These are phyloP conservation scores for Mastomys natalensis DNA, from an alignment of 2,113 vertebrate genomes.

Conservation along the genomic window DNA sequence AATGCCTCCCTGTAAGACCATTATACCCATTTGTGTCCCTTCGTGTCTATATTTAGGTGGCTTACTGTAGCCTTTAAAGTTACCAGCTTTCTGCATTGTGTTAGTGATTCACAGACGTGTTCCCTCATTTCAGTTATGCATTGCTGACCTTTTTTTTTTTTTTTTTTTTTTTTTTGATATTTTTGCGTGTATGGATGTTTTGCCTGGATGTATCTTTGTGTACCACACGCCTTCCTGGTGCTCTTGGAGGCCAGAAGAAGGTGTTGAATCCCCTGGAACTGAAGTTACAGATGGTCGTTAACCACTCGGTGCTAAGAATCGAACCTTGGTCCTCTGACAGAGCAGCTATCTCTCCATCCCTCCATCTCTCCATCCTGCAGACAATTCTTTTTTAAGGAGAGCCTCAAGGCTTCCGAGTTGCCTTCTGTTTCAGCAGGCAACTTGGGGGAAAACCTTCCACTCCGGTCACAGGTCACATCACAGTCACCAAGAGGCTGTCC, in stretches of 20 bases:
- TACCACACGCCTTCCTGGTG: not conserved
- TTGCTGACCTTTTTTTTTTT: not conserved
- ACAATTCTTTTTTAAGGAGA: not conserved
- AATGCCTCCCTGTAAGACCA: constrained; percentile 42
- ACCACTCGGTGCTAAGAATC: not conserved
- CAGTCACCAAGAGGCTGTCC: not conserved
- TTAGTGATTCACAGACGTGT: not conserved
- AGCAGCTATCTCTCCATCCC: not conserved
- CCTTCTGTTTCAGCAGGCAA: not conserved
- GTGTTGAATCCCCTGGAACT: not conserved
- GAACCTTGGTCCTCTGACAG: not conserved
- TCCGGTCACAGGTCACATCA: constrained; percentile 1
- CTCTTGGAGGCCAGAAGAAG: not conserved
- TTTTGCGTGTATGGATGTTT: not conserved
- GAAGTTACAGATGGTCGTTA: not conserved
- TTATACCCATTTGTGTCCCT: not conserved
- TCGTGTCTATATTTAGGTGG: constrained; percentile 74
- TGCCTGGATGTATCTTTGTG: not conserved
- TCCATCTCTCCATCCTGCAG: not conserved
- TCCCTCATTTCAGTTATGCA: not conserved
- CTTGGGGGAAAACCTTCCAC: not conserved
- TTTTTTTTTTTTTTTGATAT: too few relatives aligned
- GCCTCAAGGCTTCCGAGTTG: not conserved
- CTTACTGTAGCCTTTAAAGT: constrained; percentile 65
- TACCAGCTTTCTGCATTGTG: not conserved